These are phyloP conservation scores for Pomacea canaliculata DNA, from an alignment of 2,888 invertebrate genomes.

Conservation along the genomic window DNA sequence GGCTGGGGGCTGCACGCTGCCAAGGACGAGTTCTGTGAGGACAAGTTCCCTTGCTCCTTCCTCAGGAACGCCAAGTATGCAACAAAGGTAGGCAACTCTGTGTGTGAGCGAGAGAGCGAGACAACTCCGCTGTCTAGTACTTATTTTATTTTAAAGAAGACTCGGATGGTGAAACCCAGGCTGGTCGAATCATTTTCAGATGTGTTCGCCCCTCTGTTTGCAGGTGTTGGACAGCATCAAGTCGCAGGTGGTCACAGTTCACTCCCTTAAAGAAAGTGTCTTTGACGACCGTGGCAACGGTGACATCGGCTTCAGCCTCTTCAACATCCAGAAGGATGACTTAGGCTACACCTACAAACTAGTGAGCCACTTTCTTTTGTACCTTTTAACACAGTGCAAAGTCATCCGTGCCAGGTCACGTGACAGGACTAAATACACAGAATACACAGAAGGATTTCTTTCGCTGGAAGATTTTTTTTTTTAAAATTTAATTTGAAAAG, in stretches of 20 bases:
- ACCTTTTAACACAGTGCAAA: too few species aligned
- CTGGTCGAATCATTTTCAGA: not conserved
- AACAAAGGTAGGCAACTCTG: not conserved
- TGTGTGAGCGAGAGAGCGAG: too few species aligned
- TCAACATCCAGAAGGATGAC: conserved; percentile 45
- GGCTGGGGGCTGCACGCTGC: conserved; percentile 45
- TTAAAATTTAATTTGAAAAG: too few species aligned
- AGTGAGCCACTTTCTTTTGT: not conserved
- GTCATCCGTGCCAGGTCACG: too few species aligned
- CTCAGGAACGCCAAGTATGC: conserved; percentile 23
- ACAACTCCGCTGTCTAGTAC: too few species aligned
- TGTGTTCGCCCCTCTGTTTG: not conserved
- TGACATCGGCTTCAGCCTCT: conserved; percentile 51
- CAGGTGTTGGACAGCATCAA: conserved; percentile 24
- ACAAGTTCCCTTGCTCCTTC: conserved; percentile 45
- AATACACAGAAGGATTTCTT: too few species aligned
- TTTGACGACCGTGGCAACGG: conserved; percentile 58
- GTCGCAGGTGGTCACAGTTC: conserved; percentile 18
- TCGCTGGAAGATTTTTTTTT: too few species aligned
- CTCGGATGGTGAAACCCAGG: too few species aligned
- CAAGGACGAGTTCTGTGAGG: conserved; percentile 41
- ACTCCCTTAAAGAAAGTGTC: conserved; percentile 28
- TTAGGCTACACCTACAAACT: conserved; percentile 30
- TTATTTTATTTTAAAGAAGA: too few species aligned
- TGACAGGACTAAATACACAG: too few species aligned